Percentiles rank a stretch among this genome's conserved stretches.
phyloP scores from a whole-genome alignment of 2,113 vertebrate genomes.

The Triplophysa dalaica region DNA sequence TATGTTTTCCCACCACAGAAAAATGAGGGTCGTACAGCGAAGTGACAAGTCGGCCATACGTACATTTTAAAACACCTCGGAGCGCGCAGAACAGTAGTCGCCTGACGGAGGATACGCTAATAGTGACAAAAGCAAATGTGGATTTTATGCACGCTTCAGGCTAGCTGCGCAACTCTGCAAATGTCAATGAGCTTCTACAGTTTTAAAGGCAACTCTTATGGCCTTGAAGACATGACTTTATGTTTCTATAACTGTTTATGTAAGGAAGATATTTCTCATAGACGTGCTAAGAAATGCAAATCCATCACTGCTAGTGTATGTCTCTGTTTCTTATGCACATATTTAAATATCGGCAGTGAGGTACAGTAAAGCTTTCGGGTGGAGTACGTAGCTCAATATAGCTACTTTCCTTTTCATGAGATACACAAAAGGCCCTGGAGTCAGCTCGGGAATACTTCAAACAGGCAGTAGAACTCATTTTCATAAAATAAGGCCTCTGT shows the following conservation, averaged over 20 bases:
- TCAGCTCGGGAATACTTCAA: conserved; percentile 3
- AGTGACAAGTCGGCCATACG: conserved; percentile 18
- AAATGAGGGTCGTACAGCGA: conserved; percentile 26
- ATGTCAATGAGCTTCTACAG: conserved; percentile 15
- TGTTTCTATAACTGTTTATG: background rate
- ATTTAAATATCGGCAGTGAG: no score
- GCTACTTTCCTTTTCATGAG: background rate
- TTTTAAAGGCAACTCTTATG: background rate
- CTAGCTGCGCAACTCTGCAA: background rate
- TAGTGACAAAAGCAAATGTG: conserved; percentile 25
- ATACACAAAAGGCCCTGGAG: conserved; percentile 5
- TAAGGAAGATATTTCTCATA: background rate
- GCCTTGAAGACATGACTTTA: background rate
- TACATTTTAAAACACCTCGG: conserved; percentile 24
- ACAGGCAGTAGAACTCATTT: background rate
- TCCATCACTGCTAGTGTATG: background rate
- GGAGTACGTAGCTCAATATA: background rate
- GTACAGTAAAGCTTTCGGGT: background rate
- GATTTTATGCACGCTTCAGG: conserved; percentile 11
- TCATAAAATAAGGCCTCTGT: background rate
- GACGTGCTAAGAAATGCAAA: no score
- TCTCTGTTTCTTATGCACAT: no score
- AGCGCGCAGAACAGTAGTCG: conserved; percentile 26
- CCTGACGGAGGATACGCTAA: conserved; percentile 27
- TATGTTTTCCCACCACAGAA: conserved; percentile 7